Evolutionary conservation across 2,113 vertebrate species (phyloP).

Genomic region (Seriola aureovittata): DNA sequence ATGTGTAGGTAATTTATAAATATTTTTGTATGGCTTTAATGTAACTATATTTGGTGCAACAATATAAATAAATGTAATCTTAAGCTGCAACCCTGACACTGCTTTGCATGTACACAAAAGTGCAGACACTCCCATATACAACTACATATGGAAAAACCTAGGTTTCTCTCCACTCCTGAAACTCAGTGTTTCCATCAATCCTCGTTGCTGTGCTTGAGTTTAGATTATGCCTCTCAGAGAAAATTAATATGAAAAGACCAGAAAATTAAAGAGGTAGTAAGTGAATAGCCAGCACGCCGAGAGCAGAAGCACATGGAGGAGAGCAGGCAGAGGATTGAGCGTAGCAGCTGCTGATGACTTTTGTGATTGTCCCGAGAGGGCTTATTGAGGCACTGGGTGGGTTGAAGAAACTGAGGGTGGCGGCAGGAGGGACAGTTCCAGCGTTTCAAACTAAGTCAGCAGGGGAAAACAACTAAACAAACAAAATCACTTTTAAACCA

Average conservation of each 20-base stretch:
- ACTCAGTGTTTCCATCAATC: conserved; percentile 42
- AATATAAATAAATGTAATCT: conserved; percentile 69
- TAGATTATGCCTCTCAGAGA: conserved; percentile 42
- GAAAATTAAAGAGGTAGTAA: conserved; percentile 75
- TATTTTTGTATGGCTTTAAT: conserved; percentile 84
- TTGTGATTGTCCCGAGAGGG: conserved; percentile 68
- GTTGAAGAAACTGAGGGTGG: conserved; percentile 70
- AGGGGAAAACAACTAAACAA: conserved; percentile 45
- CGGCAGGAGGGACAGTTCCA: conserved; percentile 57
- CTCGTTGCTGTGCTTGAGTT: conserved; percentile 48
- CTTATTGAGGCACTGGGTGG: conserved; percentile 80
- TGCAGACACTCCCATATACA: conserved; percentile 1
- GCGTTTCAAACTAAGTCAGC: conserved; percentile 53
- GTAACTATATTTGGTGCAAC: conserved; percentile 76
- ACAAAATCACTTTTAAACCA: conserved; percentile 41
- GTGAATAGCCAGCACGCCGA: conserved; percentile 51
- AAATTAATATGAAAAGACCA: conserved; percentile 41
- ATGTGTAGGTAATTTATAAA: conserved; percentile 76
- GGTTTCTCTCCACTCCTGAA: conserved; percentile 2
- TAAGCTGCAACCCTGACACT: conserved; percentile 51
- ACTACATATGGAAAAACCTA: conserved; percentile 32
- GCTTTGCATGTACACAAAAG: conserved; percentile 32
- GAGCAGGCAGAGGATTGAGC: conserved; percentile 66
- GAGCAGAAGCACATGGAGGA: conserved; percentile 65
- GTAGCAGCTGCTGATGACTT: conserved; percentile 74